These are phyloP conservation scores for Sarcophaga peregrina DNA, from an alignment of 1,140 invertebrate species.

Conservation along the genomic window DNA sequence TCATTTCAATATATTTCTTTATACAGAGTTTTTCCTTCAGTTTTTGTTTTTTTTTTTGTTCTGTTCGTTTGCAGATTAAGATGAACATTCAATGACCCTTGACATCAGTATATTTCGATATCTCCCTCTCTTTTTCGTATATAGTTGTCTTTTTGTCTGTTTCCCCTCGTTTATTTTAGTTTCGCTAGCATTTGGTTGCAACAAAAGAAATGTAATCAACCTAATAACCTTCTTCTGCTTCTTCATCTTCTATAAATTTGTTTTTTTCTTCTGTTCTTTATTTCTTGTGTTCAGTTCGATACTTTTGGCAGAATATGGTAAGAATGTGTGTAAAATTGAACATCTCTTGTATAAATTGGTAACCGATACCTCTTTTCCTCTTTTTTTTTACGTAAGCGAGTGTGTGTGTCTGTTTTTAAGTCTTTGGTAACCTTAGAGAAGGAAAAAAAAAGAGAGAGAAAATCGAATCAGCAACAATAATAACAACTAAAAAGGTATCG, in stretches of 20 bases:
- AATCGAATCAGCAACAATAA: too few species aligned
- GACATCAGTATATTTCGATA: neutral
- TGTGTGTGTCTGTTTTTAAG: too few species aligned
- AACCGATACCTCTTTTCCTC: slow-evolving; percentile 2
- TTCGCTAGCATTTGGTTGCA: neutral
- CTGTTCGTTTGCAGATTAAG: too few species aligned
- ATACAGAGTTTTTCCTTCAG: neutral
- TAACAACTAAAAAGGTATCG: neutral
- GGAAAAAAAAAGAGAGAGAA: neutral
- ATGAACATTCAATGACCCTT: neutral
- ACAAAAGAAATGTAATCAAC: slow-evolving; percentile 30
- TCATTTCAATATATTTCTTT: neutral
- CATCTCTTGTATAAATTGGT: slow-evolving; percentile 16
- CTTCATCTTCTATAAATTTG: neutral
- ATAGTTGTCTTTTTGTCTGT: too few species aligned
- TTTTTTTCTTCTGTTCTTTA: neutral
- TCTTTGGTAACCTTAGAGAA: neutral
- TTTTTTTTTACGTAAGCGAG: too few species aligned
- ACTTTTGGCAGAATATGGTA: neutral
- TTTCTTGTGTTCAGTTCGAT: too few species aligned
- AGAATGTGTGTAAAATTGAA: slow-evolving; percentile 1
- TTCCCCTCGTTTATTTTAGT: too few species aligned
- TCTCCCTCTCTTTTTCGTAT: neutral
- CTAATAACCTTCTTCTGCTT: slow-evolving; percentile 30
- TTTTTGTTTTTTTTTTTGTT: too few species aligned